phyloP scores from a whole-genome alignment of 2,113 vertebrate genomes.

The Grallaria varia region DNA sequence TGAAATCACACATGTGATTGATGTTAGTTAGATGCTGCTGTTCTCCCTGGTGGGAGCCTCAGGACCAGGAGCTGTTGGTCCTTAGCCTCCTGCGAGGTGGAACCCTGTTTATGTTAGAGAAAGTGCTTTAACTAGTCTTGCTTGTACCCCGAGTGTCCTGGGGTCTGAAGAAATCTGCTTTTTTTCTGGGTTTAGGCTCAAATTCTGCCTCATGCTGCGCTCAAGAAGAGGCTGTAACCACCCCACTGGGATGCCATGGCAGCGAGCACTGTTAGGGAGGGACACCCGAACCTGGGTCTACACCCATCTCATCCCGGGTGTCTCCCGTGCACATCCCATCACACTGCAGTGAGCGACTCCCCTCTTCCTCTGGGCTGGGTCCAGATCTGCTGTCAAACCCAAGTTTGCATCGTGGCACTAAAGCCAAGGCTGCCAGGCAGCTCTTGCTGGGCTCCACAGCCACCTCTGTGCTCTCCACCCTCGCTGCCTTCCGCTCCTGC shows the following conservation, averaged over 20 bases:
- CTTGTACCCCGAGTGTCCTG: too few relatives aligned
- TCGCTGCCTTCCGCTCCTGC: background rate
- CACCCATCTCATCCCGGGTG: fast-evolving
- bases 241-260: background rate
- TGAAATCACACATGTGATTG: fast-evolving
- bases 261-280: background rate
- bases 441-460: background rate
- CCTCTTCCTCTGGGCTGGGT: background rate
- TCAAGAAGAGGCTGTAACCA: background rate
- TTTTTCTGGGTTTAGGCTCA: background rate
- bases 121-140: background rate
- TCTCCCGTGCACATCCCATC: background rate
- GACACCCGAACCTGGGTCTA: fast-evolving
- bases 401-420: background rate
- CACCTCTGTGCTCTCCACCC: background rate
- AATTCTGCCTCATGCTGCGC: background rate
- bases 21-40: background rate
- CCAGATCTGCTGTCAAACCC: background rate
- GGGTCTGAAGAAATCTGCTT: background rate
- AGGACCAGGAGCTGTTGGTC: background rate
- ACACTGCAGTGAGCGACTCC: fast-evolving
- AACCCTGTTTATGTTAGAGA: background rate
- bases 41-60: background rate
- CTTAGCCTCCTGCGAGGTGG: background rate
- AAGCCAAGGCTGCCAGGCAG: background rate